Evolutionary conservation across 2,888 invertebrate genomes (phyloP).

Genomic region (Deroplatys truncata): DNA sequence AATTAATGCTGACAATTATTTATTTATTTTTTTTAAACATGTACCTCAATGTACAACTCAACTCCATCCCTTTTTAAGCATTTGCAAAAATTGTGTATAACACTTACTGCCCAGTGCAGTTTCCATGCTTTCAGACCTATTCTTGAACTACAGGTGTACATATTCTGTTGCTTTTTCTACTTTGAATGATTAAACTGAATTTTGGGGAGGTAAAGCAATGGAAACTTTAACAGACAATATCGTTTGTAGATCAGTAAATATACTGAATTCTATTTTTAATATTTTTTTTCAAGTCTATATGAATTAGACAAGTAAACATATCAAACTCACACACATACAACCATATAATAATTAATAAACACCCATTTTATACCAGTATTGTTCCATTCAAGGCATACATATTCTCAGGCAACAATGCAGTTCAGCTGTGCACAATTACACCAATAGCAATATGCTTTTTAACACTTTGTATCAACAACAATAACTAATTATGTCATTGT

Average conservation of each 20-base stretch:
- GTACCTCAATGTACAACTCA: too few relatives aligned
- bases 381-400: constrained; percentile 14
- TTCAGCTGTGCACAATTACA: constrained; percentile 9
- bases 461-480: not conserved
- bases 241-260: not conserved
- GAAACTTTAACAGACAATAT: not conserved
- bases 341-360: not conserved
- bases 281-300: not conserved
- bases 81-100: not conserved
- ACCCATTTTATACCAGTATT: constrained; percentile 8
- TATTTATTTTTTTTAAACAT: too few relatives aligned
- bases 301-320: not conserved
- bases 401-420: constrained; percentile 7
- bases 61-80: not conserved
- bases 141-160: not conserved
- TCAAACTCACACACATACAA: not conserved
- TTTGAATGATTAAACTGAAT: not conserved
- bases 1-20: too few relatives aligned
- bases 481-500: constrained; percentile 7
- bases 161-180: not conserved
- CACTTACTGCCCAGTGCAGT: not conserved
- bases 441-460: constrained; percentile 4
- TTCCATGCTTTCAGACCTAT: not conserved
- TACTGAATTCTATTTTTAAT: not conserved
- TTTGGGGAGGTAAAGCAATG: not conserved